Evolutionary conservation across 2,888 invertebrate genomes (phyloP).

Genomic region (Coelogynopora nodosa): DNA sequence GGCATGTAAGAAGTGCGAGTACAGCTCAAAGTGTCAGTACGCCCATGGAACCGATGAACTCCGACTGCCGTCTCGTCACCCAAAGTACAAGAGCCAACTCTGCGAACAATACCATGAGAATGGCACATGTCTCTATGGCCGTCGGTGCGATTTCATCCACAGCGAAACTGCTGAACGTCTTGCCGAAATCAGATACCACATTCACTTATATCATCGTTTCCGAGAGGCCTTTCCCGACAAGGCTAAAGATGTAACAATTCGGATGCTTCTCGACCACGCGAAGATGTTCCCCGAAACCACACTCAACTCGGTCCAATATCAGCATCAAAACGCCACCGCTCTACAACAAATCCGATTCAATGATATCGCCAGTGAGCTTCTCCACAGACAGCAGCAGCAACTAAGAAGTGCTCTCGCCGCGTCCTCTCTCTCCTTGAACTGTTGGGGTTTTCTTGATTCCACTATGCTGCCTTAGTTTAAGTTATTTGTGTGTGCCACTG

Average conservation of each 20-base stretch:
- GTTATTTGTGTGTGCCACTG: not conserved
- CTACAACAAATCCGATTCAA: not conserved
- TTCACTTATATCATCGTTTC: not conserved
- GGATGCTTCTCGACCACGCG: not conserved
- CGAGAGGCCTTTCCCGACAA: not conserved
- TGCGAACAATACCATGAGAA: not conserved
- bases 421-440: not conserved
- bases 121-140: not conserved
- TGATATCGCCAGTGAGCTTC: not conserved
- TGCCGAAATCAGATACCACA: not conserved
- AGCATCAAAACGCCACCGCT: not conserved
- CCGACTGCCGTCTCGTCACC: not conserved
- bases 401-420: not conserved
- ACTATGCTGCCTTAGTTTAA: not conserved
- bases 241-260: not conserved
- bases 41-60: not conserved
- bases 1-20: not conserved
- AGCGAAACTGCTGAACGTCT: not conserved
- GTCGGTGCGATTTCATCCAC: not conserved
- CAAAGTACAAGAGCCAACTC: not conserved
- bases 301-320: not conserved
- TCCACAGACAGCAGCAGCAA: not conserved
- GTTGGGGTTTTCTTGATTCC: not conserved
- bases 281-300: not conserved
- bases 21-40: not conserved